Evolutionary conservation across 2,888 invertebrate species (phyloP), one percentile per base, ranked within the genome.

Genomic region (Allophyes oxyacanthae): DNA sequence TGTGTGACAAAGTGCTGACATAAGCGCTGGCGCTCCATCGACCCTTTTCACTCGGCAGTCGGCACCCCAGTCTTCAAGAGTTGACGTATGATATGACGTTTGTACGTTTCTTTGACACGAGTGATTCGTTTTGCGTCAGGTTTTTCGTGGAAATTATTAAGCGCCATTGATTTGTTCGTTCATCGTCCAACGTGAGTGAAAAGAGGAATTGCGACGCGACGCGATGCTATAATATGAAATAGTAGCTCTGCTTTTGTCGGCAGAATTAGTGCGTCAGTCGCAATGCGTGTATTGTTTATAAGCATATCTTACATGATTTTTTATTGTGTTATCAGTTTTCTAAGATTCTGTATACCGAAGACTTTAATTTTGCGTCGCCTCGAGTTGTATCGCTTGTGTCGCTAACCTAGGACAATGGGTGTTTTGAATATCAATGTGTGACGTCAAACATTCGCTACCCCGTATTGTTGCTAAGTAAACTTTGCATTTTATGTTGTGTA

Each of bases 1-100:
- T 63, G 58, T 74, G 69, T 84, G 88, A 89, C 86, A 86, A 80
- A 78, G 77, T 80, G 88, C 85, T 87, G 88, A 89, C 89, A 84
- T 77, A 82, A 82, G 78, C 70, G 79, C 71, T 79, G 77, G 70
- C 72, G 66, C 72, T 66, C 70, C 78, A 78, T 83, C 81, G 84
- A 87, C 86, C 87, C 88, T 87, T 78, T 68, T 86, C 83, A 81
- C 59, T 55, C 28, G 28, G 28, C 28, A 8, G 7, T 28, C 28
- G 6, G 7, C 20, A 20, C 20, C 20, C 20, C 64, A 63, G 64
- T 65, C 50, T 62, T 68, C 38, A 57, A 63, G 54, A 54, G 60
- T 62, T 40, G 48, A 59, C 59, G 62, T 67, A 45, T 67, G 55
- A 59, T 64, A 55, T 62, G 73, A 64, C 66, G 59, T 64, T 42